These are phyloP conservation scores for Eupelmus urozonus DNA, from an alignment of 2,888 invertebrate genomes.

Conservation along the genomic window DNA sequence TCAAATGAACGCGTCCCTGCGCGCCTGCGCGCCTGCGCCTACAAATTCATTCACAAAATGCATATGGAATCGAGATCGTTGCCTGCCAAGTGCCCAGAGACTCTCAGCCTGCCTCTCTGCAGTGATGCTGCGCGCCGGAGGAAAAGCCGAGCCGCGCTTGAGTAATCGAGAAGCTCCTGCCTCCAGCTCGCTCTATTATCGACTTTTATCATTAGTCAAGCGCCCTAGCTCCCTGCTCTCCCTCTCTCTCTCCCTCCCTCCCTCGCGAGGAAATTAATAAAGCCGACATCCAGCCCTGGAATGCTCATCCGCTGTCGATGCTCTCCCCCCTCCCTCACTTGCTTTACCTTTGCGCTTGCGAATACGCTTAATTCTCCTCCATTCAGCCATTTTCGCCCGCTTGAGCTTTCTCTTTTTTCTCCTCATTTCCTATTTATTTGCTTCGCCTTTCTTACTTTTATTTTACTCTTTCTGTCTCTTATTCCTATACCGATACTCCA, in stretches of 20 bases:
- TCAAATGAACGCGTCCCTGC: slow-evolving; percentile 15
- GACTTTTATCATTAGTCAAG: slow-evolving; percentile 68
- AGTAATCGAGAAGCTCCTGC: slow-evolving; percentile 65
- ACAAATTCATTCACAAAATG: slow-evolving; percentile 37
- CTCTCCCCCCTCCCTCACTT: not conserved
- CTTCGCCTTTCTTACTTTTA: not conserved
- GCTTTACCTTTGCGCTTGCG: not conserved
- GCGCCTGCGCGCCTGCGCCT: not conserved
- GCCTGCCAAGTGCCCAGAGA: too few species aligned
- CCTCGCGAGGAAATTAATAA: slow-evolving; percentile 67
- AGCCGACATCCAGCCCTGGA: slow-evolving; percentile 59
- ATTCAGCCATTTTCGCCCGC: not conserved
- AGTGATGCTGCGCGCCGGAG: not conserved
- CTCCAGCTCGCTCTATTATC: slow-evolving; percentile 66
- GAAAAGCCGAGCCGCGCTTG: slow-evolving; percentile 50
- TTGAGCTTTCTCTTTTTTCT: not conserved
- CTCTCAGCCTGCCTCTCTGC: too few species aligned
- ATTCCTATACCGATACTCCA: too few species aligned
- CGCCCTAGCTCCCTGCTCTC: too few species aligned
- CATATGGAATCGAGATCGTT: not conserved
- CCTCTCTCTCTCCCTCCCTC: too few species aligned
- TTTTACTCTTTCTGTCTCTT: not conserved
- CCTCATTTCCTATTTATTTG: not conserved
- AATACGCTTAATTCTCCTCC: too few species aligned
- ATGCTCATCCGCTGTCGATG: slow-evolving; percentile 33